Base-by-base conservation (phyloP, 2,113 vertebrate species). In the Herpetotheres cachinnans region DNA sequence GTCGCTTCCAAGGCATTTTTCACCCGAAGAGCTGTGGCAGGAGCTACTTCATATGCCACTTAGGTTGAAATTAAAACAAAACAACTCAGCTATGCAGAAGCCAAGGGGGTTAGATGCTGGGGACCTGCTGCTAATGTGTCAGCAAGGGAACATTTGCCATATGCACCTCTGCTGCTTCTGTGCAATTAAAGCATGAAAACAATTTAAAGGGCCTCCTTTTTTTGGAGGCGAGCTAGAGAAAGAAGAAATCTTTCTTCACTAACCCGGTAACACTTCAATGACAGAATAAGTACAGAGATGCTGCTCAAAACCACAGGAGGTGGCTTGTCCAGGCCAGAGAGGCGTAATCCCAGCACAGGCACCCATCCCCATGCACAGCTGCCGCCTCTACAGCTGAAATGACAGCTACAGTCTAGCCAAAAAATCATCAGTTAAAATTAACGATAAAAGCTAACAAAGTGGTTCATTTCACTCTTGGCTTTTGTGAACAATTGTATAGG, bases 121-220 rank as follows among this genome's bases (percentile, higher is more conserved):
- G 56, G 65, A 96, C 69, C 81, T 82, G 84, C 91, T 95, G 88
- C 40, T 85, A 76, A 93, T 40, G 61, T 91, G 84, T 54, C 87
- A 91, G 90, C 44, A 82, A 94, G 74, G 82, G 67, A 91, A 77
- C 82, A 73, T 87, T 91, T 94, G 87, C 82, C 90, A 95, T 73
- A 66, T 86, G 93, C 44, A 82, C 4, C 5, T 61, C 70, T 91
- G 82, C 52, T 90, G 59, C 50, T 86, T 65, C 70, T 71, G 70
- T 8, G 36, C 70, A 80, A 76, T 72, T 76, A 90, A 32, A 86
- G 44, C 55, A 71, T 4, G 9, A 47, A 47, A 85, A 65, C 40
- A 38, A 61, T 61, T 93, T 91, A 89, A 94, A 93, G 58, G n/a
- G 32, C 59, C 52, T 90, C 32, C 34, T 66, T 44, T 27, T 34